phyloP scores from a whole-genome alignment of 1,140 invertebrate genomes.

The Panagrolaimus sp. region DNA sequence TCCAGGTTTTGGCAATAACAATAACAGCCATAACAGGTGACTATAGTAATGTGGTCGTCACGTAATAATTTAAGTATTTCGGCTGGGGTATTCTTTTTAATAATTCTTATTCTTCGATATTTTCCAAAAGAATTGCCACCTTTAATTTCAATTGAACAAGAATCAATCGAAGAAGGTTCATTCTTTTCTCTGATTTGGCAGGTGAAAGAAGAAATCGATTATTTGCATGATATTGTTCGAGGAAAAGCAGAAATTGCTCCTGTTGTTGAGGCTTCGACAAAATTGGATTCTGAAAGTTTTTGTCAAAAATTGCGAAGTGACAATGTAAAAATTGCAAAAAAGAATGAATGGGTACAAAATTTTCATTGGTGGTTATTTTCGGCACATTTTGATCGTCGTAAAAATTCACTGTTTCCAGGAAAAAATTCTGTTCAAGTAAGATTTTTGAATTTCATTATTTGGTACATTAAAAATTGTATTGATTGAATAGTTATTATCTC shows the following conservation, averaged over 20 bases:
- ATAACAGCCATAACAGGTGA: neutral
- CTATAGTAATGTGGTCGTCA: constrained; percentile 7
- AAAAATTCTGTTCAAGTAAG: constrained; percentile 35
- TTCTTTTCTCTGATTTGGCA: neutral
- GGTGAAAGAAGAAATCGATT: constrained; percentile 11
- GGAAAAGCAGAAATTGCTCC: constrained; percentile 24
- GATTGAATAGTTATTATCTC: no score
- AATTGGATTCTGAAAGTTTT: constrained; percentile 4
- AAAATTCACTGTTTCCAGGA: constrained; percentile 42
- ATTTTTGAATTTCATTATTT: neutral
- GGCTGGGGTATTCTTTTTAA: neutral
- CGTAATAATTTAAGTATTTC: neutral
- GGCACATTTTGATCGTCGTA: constrained; percentile 41
- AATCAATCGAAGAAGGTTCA: neutral
- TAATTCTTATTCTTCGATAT: neutral
- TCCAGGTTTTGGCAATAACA: neutral
- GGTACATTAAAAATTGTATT: neutral
- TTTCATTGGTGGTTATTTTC: constrained; percentile 38
- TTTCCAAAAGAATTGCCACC: neutral
- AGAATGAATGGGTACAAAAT: constrained; percentile 30
- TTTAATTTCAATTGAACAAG: neutral
- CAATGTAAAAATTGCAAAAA: neutral
- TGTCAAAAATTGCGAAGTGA: neutral
- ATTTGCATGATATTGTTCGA: constrained; percentile 16
- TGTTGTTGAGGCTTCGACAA: constrained; percentile 9